These are phyloP conservation scores for Desmodus rotundus DNA, from an alignment of 2,113 vertebrate species.

Conservation along the genomic window DNA sequence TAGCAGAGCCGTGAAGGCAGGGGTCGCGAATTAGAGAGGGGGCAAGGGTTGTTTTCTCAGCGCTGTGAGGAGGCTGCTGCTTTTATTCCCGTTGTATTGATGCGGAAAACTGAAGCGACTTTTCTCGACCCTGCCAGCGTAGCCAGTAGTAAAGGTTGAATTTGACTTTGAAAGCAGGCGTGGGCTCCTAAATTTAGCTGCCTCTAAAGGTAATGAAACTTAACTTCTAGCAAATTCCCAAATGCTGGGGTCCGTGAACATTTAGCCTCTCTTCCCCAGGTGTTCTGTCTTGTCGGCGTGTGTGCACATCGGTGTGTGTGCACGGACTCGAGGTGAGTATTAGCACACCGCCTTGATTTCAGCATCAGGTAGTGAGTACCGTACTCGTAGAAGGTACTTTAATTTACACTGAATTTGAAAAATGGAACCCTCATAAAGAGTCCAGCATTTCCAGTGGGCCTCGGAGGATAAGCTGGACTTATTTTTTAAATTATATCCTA, in stretches of 20 bases:
- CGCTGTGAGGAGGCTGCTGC: neutral
- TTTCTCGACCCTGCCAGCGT: neutral
- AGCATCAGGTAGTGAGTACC: neutral
- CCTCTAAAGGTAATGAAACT: neutral
- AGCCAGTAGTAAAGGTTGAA: neutral
- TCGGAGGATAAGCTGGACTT: neutral
- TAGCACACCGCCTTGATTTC: neutral
- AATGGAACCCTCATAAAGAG: neutral
- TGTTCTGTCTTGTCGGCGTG: neutral
- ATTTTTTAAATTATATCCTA: neutral
- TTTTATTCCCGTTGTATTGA: neutral
- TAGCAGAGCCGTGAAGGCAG: neutral
- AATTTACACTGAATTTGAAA: neutral
- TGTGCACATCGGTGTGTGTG: neutral
- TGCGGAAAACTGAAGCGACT: neutral
- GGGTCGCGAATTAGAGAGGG: neutral
- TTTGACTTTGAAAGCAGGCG: neutral
- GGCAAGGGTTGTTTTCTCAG: neutral
- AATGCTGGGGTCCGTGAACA: neutral
- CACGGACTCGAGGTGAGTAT: neutral
- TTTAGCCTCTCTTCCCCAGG: neutral
- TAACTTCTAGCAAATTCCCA: neutral
- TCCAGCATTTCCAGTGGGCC: neutral
- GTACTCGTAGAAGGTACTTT: neutral
- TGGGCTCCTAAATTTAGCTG: neutral